Conservation (phyloP, 2,797 vertebrate species). For the Leptatherina wallacei region DNA sequence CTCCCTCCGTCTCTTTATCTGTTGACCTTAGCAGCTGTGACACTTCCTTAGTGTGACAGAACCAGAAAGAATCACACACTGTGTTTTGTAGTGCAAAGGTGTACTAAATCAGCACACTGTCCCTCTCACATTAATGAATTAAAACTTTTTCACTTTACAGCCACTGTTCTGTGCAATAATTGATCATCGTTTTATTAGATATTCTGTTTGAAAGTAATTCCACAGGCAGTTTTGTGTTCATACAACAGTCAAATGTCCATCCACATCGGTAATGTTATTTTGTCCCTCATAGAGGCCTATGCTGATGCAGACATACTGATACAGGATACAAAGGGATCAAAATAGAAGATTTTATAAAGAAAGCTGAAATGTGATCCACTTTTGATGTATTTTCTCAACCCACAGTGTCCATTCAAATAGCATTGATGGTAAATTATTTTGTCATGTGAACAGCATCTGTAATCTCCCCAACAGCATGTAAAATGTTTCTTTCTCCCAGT, state of each 20-base stretch:
- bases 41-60: conserved; percentile 81
- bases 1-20: conserved; percentile 66
- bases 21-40: conserved; percentile 86
- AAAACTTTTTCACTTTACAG: background rate
- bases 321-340: background rate
- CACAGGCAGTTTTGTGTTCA: too few species aligned
- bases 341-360: background rate
- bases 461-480: background rate
- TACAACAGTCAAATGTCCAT: too few species aligned
- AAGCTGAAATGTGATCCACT: background rate
- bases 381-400: too few species aligned
- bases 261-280: too few species aligned
- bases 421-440: background rate
- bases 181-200: background rate
- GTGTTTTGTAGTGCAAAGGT: conserved; percentile 38
- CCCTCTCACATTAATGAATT: conserved; percentile 13
- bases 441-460: background rate
- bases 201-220: background rate
- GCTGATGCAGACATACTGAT: background rate
- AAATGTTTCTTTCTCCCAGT: background rate
- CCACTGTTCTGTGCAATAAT: background rate
- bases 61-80: conserved; percentile 62
- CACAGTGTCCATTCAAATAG: too few species aligned
- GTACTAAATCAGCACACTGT: conserved; percentile 42
- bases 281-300: too few species aligned